Evolutionary conservation across 2,888 invertebrate species (phyloP), one percentile per base, ranked within the genome.

Genomic region (Apotomis turbidana): DNA sequence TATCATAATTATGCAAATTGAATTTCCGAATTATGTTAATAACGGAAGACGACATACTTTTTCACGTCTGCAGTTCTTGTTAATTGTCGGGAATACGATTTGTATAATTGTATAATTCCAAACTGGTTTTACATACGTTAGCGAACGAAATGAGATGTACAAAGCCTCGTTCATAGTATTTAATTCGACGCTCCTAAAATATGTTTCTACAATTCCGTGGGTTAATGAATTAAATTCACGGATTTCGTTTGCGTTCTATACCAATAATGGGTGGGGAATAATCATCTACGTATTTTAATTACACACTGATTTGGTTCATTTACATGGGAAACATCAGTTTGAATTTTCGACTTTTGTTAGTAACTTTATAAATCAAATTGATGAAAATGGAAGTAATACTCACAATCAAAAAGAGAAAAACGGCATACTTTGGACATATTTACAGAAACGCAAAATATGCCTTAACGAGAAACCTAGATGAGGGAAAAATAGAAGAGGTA

Each of bases 71-170:
- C 76, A 76, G 78, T 78, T 79, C 75, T 78, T 78, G 78, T 74
- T 70, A 74, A 78, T 80, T 78, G 78, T 81, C 80, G 79, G 73
- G 81, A 79, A 83, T 77, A 77, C 77, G 76, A 80, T 78, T 79
- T 77, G 78, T 78, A 76, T 74, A 77, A 79, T 79, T 77, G 78
- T 78, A 76, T 74, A 77, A 79, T 78, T 77, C 76, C 60, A 72
- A 68, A 74, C 68, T 55, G 63, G 59, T 76, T 77, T 76, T 74
- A 70, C 69, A 75, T 74, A 74, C 68, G 76, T 69, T 68, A 72
- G 69, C 63, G 58, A 51, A 60, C 60, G 41, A 59, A 66, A 61
- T 68, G 44, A 60, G 46, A 59, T 46, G 55, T n/a, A 57, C 61
- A 38, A 57, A 71, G 61, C 57, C 54, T 58, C 51, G 13, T 68